Conservation (phyloP, 1,140 invertebrate genomes). For the Antheraea pernyi region DNA sequence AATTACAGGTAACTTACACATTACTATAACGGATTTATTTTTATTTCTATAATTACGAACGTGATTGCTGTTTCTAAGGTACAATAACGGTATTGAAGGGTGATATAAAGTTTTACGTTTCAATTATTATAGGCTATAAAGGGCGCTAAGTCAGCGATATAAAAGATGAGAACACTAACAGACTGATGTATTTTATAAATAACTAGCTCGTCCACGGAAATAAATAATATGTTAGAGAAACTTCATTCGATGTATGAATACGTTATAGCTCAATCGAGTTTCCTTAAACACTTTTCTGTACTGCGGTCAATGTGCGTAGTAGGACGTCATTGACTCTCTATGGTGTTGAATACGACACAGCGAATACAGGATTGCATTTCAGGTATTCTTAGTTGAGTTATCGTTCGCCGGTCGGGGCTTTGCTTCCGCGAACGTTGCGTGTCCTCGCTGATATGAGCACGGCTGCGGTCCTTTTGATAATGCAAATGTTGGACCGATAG, state of each 20-base stretch:
- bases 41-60: no score
- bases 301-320: slow-evolving; percentile 1
- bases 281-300: background rate
- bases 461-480: slow-evolving; percentile 70
- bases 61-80: no score
- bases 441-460: slow-evolving; percentile 63
- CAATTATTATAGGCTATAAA: no score
- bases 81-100: no score
- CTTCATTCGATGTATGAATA: background rate
- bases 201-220: no score
- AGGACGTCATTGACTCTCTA: background rate
- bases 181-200: no score
- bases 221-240: background rate
- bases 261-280: background rate
- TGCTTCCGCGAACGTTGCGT: slow-evolving; percentile 69
- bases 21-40: slow-evolving; percentile 14
- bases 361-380: slow-evolving; percentile 53
- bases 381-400: slow-evolving; percentile 66
- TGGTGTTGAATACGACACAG: slow-evolving; percentile 23
- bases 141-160: no score
- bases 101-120: no score
- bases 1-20: slow-evolving; percentile 20
- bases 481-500: slow-evolving; percentile 70
- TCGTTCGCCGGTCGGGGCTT: slow-evolving; percentile 56
- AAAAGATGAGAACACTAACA: no score